phyloP scores from a whole-genome alignment of 2,797 vertebrate species.

The Oryzias dopingdopingensis region DNA sequence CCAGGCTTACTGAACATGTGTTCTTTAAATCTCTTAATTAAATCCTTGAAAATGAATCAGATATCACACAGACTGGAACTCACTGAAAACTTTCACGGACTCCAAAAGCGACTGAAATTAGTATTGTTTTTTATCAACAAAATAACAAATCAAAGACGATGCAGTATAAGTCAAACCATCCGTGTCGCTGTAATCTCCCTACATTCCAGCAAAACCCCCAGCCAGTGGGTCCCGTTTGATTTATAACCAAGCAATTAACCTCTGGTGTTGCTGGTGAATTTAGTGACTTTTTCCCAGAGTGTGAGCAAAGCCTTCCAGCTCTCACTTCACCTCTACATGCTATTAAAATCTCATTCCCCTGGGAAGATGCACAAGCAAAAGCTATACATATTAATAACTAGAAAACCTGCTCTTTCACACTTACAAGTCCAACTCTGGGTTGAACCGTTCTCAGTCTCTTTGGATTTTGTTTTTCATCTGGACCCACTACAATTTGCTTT shows the following conservation, averaged over 20 bases:
- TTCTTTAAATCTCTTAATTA: conserved; percentile 4
- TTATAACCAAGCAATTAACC: conserved; percentile 61
- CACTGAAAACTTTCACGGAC: background rate
- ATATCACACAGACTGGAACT: conserved; percentile 6
- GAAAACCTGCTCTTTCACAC: conserved; percentile 33
- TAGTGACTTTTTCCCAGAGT: conserved; percentile 33
- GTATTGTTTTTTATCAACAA: too few species aligned
- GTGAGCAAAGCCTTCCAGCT: conserved; percentile 31
- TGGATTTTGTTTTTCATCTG: background rate
- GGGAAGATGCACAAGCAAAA: conserved; percentile 33
- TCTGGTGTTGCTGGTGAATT: conserved; percentile 48
- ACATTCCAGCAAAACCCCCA: conserved; percentile 18
- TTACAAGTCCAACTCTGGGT: conserved; percentile 10
- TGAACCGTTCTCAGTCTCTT: conserved; percentile 20
- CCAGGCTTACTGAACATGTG: too few species aligned
- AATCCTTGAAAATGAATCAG: conserved; percentile 9
- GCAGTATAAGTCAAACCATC: conserved; percentile 8
- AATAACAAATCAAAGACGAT: background rate
- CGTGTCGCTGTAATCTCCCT: conserved; percentile 7
- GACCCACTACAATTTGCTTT: too few species aligned
- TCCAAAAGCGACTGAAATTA: background rate
- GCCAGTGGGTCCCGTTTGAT: conserved; percentile 47
- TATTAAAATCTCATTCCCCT: conserved; percentile 41
- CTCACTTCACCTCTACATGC: conserved; percentile 10
- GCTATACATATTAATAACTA: conserved; percentile 59